Base-by-base conservation (phyloP, 2,113 vertebrate species). In the Panthera tigris region DNA sequence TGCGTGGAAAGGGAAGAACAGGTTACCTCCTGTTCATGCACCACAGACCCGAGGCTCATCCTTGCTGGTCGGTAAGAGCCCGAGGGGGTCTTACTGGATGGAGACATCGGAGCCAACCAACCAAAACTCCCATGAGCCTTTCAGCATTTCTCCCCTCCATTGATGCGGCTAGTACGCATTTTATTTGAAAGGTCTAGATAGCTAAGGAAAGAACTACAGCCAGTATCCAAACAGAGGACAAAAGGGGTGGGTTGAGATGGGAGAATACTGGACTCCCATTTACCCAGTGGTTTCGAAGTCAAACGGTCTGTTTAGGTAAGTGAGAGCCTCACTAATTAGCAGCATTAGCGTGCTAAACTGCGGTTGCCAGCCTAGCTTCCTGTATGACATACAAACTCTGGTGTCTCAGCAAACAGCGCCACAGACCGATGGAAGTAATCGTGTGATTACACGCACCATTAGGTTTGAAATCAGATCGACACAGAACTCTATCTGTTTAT, bases 1-100 rank as follows among this genome's bases (percentile, higher is more conserved):
- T 99, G 96, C 33, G 55, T 9, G 74, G 96, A 98, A 69, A 98
- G 69, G 96, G 84, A 95, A 27, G 31, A 71, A 61, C 52, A 33
- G 6, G 21, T 90, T 95, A 97, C 29, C 65, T 13, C 36, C 55
- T 52, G 27, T 11, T 65, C 95, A 27, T 19, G 7, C 3, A 5
- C 39, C 45, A 66, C 12, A 65, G 61, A 79, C 57, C 39, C 6
- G 0, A 9, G 80, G 16, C 18, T 92, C 23, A 33, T 45, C 90
- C 36, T 39, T 55, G 48, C 7, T 50, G 10, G 3, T 13, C 33
- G 27, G 0, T 31, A 86, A 89, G 9, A 88, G 29, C 33, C 78
- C 73, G 36, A 61, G 4, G 0, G 39, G n/a, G 27, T 79, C 14
- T 84, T 66, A 25, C 23, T 61, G 68, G 41, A 76, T 27, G 25